phyloP scores from a whole-genome alignment of 1,140 invertebrate species.

The Augochlora pura region DNA sequence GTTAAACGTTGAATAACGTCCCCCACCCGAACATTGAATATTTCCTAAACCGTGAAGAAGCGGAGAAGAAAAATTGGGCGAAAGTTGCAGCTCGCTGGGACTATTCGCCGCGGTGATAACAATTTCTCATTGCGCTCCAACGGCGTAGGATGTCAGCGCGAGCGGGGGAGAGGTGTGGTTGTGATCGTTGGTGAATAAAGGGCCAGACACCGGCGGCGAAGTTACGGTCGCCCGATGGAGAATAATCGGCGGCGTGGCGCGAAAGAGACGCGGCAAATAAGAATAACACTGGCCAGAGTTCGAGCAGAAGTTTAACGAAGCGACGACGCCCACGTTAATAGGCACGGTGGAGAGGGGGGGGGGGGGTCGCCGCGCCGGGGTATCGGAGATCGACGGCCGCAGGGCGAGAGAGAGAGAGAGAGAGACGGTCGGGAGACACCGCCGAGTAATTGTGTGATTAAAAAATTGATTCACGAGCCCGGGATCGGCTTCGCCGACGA shows the following conservation, averaged over 20 bases:
- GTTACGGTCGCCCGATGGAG: constrained; percentile 17
- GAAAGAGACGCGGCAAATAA: background rate
- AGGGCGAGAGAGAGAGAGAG: no score
- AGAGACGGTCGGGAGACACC: background rate
- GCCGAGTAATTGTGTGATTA: constrained; percentile 29
- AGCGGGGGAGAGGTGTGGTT: no score
- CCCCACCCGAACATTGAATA: no score
- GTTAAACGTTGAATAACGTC: no score
- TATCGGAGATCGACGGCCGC: background rate
- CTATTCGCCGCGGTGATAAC: no score
- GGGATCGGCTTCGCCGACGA: background rate
- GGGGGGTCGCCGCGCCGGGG: background rate
- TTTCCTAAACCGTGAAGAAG: no score
- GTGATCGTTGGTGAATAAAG: background rate
- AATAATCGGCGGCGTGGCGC: background rate
- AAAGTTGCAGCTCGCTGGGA: no score
- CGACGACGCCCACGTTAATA: background rate
- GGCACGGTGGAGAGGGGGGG: background rate
- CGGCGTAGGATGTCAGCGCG: no score
- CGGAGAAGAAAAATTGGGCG: no score
- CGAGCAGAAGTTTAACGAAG: constrained; percentile 30
- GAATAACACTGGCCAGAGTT: background rate
- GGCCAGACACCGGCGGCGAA: background rate
- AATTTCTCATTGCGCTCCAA: no score
- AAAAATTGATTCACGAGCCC: constrained; percentile 32